Evolutionary conservation across 2,113 vertebrate genomes (phyloP), one percentile per base, ranked within the genome.

Genomic region (Microcebus ravelobensis): DNA sequence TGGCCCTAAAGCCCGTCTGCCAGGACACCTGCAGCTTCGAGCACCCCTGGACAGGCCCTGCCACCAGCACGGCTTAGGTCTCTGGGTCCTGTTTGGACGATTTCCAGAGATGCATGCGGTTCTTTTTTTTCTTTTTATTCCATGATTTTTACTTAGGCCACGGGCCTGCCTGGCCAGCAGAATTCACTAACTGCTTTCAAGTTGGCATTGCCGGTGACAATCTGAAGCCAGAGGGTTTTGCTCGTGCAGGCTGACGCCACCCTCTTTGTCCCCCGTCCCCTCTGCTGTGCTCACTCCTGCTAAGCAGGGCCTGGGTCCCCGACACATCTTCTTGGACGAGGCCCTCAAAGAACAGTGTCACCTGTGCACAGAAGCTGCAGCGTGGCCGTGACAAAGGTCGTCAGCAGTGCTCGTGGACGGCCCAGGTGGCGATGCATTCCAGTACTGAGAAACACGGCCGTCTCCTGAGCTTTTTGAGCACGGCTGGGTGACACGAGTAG

Each of bases 131-230:
- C n/a, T 39, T 39, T 81, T 73, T 10, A 29, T 50, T 93, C 50
- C 0, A 0, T 45, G 55, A 57, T 55, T 67, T 65, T 87, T 57
- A 48, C 63, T 95, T 81, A 74, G 87, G 73, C 67, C 74, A 1
- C 39, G 18, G 45, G 29, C 25, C 87, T 83, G 94, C 92, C 90
- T 90, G 0, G 68, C 73, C 79, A 93, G 96, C 92, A 96, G 61
- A 88, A 83, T 91, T 88, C 52, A 36, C 71, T 82, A 29, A 81
- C 90, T 79, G 90, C 74, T 93, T 95, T 96, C 90, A 55, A 10
- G 90, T 71, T 48, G 39, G 61, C 42, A 50, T 88, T 89, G 90
- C 90, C 93, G 92, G 61, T 91, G 94, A 85, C 80, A 86, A 96
- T 89, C 92, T 73, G 92, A 96, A 85, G 68, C 50, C 13, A 45